Base-by-base conservation (phyloP, 30 jellyfish, hydroid and myxozoan genomes). In the Hydractinia symbiolongicarpus region DNA sequence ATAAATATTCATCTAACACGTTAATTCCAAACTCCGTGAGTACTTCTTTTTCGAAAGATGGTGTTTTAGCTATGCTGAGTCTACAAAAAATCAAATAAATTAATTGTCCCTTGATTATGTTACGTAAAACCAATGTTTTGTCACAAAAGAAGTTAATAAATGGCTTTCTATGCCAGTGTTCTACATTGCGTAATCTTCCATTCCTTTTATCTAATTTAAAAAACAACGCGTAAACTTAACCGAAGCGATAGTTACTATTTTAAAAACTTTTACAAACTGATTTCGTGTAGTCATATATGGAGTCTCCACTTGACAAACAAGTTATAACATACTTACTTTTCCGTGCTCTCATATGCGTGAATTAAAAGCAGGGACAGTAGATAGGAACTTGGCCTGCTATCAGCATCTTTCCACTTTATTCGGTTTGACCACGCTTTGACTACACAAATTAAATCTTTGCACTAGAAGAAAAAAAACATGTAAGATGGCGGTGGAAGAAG, bases 31-130 rank as follows among this genome's bases (percentile, higher is more conserved):
- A 76, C 64, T 93, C 95, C 14, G 78, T 76, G 8, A 93, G 83
- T 16, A 93, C 98, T 55, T 88, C 98, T 81, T 87, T 87, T 78
- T 79, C 78, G 57, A 93, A 93, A 10, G 94, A 79, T 5, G 95
- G 96, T 9, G 98, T 84, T 7, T 74, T 84, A 54, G 82, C 81
- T 11, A 88, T 77, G 20, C 76, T 58, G 6, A 56, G 52, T 10
- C 97, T 90, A 50, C 9, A 50, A 74, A 74, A 44, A 72, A 72
- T 0, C 30, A 72, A 1, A 9, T 6, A 14, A 21, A 9, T 7
- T n/a, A 56, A 9, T 30, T 14, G 44, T 30, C 44, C 44, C 44
- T 30, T 30, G 44, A 30, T 30, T 30, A 30, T 30, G 44, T 30
- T 30, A 30, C 44, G 2, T 30, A 30, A 30, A 30, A 30, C 44